phyloP scores from a whole-genome alignment of 2,888 invertebrate genomes.

The Zaprionus bogoriensis region DNA sequence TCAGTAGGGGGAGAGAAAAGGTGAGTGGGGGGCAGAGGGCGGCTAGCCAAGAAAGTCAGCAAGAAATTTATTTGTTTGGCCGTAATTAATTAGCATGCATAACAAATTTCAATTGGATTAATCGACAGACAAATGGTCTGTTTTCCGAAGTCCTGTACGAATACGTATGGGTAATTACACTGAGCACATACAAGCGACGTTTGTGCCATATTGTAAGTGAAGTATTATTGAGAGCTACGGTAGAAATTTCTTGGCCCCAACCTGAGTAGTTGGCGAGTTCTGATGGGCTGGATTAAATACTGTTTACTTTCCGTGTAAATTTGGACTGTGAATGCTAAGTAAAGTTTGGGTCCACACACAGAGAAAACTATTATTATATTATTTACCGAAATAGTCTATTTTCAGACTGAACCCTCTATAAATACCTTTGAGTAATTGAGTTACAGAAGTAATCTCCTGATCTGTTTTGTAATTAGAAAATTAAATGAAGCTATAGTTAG shows the following conservation, averaged over 20 bases:
- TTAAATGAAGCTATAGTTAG: no score
- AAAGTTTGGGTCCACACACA: no score
- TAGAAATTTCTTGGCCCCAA: neutral
- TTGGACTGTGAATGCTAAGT: no score
- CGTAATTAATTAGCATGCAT: conserved; percentile 1
- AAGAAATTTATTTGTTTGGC: neutral
- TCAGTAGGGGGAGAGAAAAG: neutral
- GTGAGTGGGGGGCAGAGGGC: no score
- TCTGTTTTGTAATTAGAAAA: no score
- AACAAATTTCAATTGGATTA: neutral
- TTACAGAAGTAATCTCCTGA: no score
- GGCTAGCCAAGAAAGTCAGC: neutral
- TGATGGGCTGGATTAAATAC: no score
- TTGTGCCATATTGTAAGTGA: neutral
- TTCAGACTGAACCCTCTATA: no score
- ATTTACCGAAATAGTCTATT: no score
- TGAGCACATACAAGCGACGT: neutral
- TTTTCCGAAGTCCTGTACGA: neutral
- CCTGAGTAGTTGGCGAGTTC: neutral
- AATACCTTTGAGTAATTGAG: no score
- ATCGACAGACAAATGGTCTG: neutral
- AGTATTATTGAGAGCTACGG: neutral
- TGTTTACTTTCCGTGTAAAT: no score
- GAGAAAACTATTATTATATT: no score
- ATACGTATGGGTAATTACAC: neutral